A percentile compares a stretch with the other conserved stretches of the same genome.
These are phyloP conservation scores for Toxonevra muliebris DNA, from an alignment of 2,888 invertebrate species.

Conservation along the genomic window DNA sequence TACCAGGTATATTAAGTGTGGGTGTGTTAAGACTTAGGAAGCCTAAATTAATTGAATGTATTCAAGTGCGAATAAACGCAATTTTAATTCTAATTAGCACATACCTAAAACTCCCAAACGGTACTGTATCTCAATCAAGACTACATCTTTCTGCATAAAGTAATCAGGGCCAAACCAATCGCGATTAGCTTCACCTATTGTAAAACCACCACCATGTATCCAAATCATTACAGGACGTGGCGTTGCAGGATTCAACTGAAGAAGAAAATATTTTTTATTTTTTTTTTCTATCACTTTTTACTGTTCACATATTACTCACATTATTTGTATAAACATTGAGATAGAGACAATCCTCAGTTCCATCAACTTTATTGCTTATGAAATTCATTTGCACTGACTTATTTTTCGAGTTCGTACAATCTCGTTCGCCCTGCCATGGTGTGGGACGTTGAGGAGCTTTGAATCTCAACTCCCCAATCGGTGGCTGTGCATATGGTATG, in stretches of 20 bases:
- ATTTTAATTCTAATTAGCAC: conserved; percentile 9
- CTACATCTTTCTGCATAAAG: conserved; percentile 65
- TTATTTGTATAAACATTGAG: conserved; percentile 66
- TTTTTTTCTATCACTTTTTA: too few relatives aligned
- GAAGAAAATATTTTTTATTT: too few relatives aligned
- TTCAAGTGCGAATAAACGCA: too few relatives aligned
- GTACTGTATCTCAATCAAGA: conserved; percentile 66
- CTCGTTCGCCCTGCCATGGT: conserved; percentile 53
- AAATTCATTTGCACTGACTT: conserved; percentile 59
- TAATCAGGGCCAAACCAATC: conserved; percentile 65
- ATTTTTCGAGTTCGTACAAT: conserved; percentile 60
- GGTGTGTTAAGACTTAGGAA: conserved; percentile 66
- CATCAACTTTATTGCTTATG: conserved; percentile 59
- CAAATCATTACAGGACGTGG: conserved; percentile 66
- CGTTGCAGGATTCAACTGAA: conserved; percentile 52
- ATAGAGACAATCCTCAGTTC: conserved; percentile 68
- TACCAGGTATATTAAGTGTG: conserved; percentile 66
- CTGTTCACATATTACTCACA: too few relatives aligned
- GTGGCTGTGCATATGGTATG: conserved; percentile 64
- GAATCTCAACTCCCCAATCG: conserved; percentile 63
- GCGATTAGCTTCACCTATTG: conserved; percentile 63
- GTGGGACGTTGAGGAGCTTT: conserved; percentile 63
- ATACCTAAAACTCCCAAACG: conserved; percentile 66
- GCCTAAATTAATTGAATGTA: too few relatives aligned
- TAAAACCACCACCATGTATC: conserved; percentile 67